A percentile compares a stretch with the other conserved stretches of the same genome.
Conservation (phyloP, 2,113 vertebrate species). For the Charina bottae region DNA sequence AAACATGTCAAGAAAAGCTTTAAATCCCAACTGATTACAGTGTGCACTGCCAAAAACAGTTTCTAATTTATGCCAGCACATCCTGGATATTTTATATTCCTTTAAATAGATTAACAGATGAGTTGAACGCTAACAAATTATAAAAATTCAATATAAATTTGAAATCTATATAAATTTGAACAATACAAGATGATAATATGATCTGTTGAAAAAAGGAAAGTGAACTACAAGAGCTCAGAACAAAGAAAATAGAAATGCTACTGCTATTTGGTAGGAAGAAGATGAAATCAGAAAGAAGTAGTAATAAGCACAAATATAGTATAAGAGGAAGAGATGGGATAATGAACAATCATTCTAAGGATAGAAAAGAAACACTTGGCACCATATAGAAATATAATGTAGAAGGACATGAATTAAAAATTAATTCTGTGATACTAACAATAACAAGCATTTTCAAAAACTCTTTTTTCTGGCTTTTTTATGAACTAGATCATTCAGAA, state of each 20-base stretch:
- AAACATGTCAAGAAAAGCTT: background rate
- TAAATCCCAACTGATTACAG: background rate
- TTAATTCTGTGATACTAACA: background rate
- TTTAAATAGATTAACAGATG: background rate
- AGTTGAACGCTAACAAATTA: background rate
- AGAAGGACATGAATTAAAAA: background rate
- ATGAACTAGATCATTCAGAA: background rate
- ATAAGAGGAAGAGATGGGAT: background rate
- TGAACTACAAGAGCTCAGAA: background rate
- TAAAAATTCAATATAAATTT: background rate
- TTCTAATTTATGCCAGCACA: background rate
- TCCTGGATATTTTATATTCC: background rate
- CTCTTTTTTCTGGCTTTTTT: background rate
- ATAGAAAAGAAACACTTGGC: background rate
- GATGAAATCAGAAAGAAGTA: background rate
- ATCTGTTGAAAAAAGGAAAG: background rate
- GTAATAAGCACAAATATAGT: background rate
- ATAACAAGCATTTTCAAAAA: background rate
- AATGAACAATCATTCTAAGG: background rate
- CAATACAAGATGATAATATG: background rate
- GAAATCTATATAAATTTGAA: background rate
- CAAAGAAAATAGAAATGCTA: background rate
- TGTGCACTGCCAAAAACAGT: background rate
- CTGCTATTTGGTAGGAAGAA: background rate
- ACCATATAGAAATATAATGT: background rate